These are phyloP conservation scores for Helostoma temminkii DNA, from an alignment of 2,797 vertebrate species.

Conservation along the genomic window DNA sequence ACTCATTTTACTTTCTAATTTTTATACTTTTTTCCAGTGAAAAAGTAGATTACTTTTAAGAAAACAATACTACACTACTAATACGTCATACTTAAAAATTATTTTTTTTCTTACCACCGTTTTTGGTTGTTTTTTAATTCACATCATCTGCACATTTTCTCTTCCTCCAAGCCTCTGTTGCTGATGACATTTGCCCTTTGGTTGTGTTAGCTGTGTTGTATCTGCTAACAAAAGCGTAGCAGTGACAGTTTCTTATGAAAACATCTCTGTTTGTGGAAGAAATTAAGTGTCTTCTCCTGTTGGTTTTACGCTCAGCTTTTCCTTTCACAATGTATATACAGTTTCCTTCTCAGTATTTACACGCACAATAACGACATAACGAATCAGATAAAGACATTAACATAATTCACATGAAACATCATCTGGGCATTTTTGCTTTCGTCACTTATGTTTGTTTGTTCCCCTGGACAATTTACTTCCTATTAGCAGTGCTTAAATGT, in stretches of 20 bases:
- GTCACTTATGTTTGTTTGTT: not conserved
- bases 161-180: conserved; percentile 5
- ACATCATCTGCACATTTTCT: not conserved
- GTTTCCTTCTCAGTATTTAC: not conserved
- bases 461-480: not conserved
- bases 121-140: conserved; percentile 3
- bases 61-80: no score
- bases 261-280: conserved; percentile 30
- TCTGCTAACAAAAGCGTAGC: conserved; percentile 29
- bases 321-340: conserved; percentile 1
- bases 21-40: not conserved
- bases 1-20: not conserved
- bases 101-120: not conserved
- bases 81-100: not conserved
- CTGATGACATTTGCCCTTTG: conserved; percentile 5
- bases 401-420: not conserved
- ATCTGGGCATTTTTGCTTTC: not conserved
- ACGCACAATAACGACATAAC: not conserved
- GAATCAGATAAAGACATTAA: not conserved
- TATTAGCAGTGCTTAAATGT: not conserved
- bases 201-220: conserved; percentile 12
- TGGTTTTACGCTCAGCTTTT: conserved; percentile 1
- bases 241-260: conserved; percentile 8
- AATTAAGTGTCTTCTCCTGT: not conserved
- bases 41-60: not conserved